Evolutionary conservation across 2,797 vertebrate genomes (phyloP).

Genomic region (Fistularia tabacaria): DNA sequence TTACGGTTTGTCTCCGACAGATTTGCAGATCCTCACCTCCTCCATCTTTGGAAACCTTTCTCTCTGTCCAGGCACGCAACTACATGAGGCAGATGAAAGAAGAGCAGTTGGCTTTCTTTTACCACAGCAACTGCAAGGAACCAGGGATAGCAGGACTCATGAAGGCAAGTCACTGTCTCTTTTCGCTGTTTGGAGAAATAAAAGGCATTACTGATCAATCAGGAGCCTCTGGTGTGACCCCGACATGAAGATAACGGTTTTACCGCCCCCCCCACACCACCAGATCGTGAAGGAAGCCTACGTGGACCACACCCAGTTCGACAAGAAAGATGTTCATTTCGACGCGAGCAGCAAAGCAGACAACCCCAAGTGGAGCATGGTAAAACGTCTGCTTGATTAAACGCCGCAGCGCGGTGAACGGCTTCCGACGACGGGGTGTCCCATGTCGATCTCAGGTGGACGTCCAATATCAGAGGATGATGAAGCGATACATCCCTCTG

Average conservation of each 20-base stretch:
- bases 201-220: too few relatives aligned
- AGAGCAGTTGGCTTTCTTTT: slow-evolving; percentile 90
- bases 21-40: background rate
- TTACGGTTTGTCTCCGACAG: background rate
- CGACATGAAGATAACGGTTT: too few relatives aligned
- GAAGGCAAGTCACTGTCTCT: slow-evolving; percentile 73
- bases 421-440: background rate
- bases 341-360: slow-evolving; percentile 86
- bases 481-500: slow-evolving; percentile 85
- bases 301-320: slow-evolving; percentile 97
- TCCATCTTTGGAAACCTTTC: background rate
- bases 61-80: slow-evolving; percentile 84
- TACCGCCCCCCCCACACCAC: slow-evolving; percentile 13
- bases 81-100: slow-evolving; percentile 91
- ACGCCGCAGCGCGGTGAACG: background rate
- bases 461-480: slow-evolving; percentile 88
- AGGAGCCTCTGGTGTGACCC: too few relatives aligned
- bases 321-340: slow-evolving; percentile 87
- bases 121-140: slow-evolving; percentile 98
- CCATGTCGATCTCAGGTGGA: slow-evolving; percentile 80
- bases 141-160: slow-evolving; percentile 89
- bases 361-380: slow-evolving; percentile 97
- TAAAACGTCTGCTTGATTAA: slow-evolving; percentile 39
- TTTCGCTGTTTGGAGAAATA: background rate
- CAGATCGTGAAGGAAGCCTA: slow-evolving; percentile 93